A percentile compares a stretch with the other conserved stretches of the same genome.
phyloP scores from a whole-genome alignment of 2,797 vertebrate species.

The Poeciliopsis infans region DNA sequence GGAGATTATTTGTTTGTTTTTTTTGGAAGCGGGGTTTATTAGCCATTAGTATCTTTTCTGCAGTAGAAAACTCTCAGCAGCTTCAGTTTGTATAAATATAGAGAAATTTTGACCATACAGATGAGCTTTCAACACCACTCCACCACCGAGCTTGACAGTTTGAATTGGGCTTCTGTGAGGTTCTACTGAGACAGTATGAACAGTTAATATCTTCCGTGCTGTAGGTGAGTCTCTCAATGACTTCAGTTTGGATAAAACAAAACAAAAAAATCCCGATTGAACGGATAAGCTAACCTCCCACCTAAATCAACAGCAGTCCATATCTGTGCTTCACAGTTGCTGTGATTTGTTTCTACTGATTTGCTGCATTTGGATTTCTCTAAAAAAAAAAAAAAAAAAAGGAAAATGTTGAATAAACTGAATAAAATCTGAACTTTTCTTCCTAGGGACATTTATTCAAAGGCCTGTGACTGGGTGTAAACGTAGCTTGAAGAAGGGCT shows the following conservation, averaged over 20 bases:
- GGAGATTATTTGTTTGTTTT: background rate
- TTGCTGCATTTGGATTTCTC: background rate
- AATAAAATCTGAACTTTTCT: background rate
- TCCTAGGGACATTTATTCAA: background rate
- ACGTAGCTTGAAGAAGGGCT: conserved; percentile 1
- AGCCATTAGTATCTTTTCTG: background rate
- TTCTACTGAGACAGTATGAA: background rate
- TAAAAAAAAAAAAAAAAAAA: background rate
- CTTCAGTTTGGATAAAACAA: background rate
- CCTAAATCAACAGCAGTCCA: background rate
- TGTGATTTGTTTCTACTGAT: background rate
- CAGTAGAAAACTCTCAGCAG: background rate
- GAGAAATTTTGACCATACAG: background rate
- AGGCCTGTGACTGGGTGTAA: background rate
- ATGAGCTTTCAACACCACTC: background rate
- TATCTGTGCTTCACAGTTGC: background rate
- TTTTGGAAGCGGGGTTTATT: background rate
- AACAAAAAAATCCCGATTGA: background rate
- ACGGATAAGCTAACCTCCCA: background rate
- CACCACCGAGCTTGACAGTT: background rate
- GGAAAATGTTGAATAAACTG: background rate
- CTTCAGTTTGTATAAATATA: background rate
- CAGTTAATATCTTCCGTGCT: background rate
- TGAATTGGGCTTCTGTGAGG: background rate
- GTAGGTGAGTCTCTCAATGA: background rate